Base-by-base conservation (phyloP, 2,113 vertebrate genomes). In the Rousettus leschenaultii region DNA sequence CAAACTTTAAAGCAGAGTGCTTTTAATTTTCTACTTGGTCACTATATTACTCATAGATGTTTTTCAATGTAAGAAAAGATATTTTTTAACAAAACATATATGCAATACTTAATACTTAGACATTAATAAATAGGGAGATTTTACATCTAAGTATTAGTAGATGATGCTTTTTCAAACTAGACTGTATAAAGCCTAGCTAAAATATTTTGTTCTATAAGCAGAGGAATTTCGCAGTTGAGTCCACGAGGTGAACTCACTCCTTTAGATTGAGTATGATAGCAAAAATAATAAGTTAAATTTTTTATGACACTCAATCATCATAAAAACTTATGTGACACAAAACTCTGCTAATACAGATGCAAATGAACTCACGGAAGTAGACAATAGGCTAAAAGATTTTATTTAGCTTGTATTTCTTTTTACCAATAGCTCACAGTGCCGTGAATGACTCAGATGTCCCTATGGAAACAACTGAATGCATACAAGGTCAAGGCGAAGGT, bases 401-500 rank as follows among this genome's bases (percentile, higher is more conserved):
- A 75, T 90, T 43, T 87, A 91, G 6, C 26, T 92, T 86, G 13
- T 57, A 11, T 89, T 88, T 84, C 2, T 96, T 96, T 97, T 82
- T 78, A 63, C 74, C 84, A 74, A 89, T 75, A 99, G 98, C 98
- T 77, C 95, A 98, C n/a, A 96, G 78, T 10, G 0, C 86, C 0
- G 0, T 95, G 95, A 98, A 98, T 93, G 97, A 97, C 59, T 98
- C 98, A 0, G 98, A 98, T 86, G 97, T 98, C 11, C 98, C 98
- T 11, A 97, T 98, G 0, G 98, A 99, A 98, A 99, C 99, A 0
- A 99, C 98, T 0, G 75, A 98, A 5, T 99, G 99, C 26, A 98
- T 99, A 93, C 98, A 98, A 95, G 99, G 98, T 14, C 99, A 99
- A 98, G 99, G 99, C 6, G 99, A 99, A 93, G 98, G 98, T 2